Base-by-base conservation (phyloP, 2,888 invertebrate species). In the Diabrotica balteata region DNA sequence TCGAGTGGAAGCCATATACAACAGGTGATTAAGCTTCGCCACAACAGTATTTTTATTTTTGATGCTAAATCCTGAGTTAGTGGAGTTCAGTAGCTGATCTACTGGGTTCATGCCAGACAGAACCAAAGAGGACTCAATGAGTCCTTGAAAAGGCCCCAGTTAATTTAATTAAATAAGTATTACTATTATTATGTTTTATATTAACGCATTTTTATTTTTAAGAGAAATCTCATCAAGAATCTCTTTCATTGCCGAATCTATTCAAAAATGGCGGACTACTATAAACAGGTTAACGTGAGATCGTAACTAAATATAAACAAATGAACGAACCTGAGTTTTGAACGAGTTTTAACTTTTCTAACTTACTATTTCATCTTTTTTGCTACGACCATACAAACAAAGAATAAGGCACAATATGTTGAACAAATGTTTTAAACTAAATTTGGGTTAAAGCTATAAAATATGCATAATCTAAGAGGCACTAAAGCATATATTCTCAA, bases 401-500 rank as follows among this genome's bases (percentile, higher is more conserved):
- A 52, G 17, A 22, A 52, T 32, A 52, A 52, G 52, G 52, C 52
- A 52, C 52, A 52, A 22, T 32, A 32, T 52, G 52, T 32, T 52
- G 52, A 52, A 32, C 7, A 32, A 32, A 52, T 32, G 52, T 32
- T 52, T 52, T 9, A 51, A 51, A 11, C 4, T 4, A 22, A 52
- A 32, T 32, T 52, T 32, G 22, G 32, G 32, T 32, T 7, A 9
- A 5, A 32, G 32, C 8, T 32, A 22, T 52, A 52, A 52, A 17
- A 52, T 8, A 52, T 3, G 22, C 1, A 17, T 52, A 22, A 22
- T 32, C 32, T 32, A 32, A 32, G 10, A 22, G 11, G 7, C 32
- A 52, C 6, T 8, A 17, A 52, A 8, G 7, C 17, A n/a, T 32
- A 32, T 32, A 32, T 32, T 32, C 32, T 2, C 32, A 32, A 32